A percentile compares a stretch with the other conserved stretches of the same genome.
Evolutionary conservation across 2,113 vertebrate species (phyloP).

Genomic region (Rissa tridactyla): DNA sequence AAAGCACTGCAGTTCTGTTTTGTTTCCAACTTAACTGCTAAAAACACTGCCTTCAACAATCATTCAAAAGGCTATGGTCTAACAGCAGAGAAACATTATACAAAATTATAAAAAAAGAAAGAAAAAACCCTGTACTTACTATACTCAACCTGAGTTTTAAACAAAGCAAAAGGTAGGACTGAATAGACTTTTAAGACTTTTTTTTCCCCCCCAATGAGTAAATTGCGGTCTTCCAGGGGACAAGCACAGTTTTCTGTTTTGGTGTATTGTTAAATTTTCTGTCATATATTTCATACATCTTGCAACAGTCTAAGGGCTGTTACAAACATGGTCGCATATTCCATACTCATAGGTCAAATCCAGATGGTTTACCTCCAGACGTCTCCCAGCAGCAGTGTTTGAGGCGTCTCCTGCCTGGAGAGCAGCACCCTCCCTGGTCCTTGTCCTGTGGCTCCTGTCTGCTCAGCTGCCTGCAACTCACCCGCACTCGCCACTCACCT

Average conservation of each 20-base stretch:
- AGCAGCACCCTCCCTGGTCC: neutral
- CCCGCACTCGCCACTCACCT: accelerated
- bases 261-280: neutral
- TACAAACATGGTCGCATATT: neutral
- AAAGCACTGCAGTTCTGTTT: neutral
- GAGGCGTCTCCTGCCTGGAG: neutral
- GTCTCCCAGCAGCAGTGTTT: neutral
- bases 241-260: neutral
- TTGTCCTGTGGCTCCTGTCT: neutral
- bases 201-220: neutral
- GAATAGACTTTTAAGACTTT: neutral
- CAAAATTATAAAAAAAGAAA: neutral
- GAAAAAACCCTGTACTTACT: neutral
- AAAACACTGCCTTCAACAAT: neutral
- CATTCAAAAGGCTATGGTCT: neutral
- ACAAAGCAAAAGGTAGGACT: neutral
- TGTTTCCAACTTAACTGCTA: neutral
- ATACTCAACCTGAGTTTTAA: neutral
- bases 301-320: neutral
- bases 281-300: neutral
- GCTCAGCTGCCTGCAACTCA: neutral
- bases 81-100: neutral
- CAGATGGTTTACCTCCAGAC: neutral
- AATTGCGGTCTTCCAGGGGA: neutral
- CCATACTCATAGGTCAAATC: neutral